Percentiles rank a stretch among this genome's conserved stretches.
phyloP scores from a whole-genome alignment of 2,113 vertebrate genomes.

The Conger conger region DNA sequence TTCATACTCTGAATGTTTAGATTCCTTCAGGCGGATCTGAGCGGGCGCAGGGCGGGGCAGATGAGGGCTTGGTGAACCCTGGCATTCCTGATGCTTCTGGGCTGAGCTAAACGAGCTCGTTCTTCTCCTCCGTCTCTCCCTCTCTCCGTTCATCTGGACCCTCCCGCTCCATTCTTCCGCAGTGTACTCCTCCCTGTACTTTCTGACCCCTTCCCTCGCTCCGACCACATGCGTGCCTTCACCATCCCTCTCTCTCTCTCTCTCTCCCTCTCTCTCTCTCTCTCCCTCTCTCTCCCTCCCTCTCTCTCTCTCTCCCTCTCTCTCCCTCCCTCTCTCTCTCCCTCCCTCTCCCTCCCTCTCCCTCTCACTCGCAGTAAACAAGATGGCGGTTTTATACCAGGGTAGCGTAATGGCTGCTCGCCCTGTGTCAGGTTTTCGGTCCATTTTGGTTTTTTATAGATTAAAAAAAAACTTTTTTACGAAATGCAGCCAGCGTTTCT shows the following conservation, averaged over 20 bases:
- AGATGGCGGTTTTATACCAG: too few relatives aligned
- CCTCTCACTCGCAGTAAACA: too few relatives aligned
- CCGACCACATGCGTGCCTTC: slow-evolving; percentile 22
- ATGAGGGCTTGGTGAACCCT: too few relatives aligned
- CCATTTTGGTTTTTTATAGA: too few relatives aligned
- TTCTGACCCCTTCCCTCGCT: slow-evolving; percentile 17
- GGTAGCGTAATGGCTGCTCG: too few relatives aligned
- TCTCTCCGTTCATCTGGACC: slow-evolving; percentile 21
- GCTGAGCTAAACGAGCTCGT: slow-evolving; percentile 29
- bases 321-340: neutral
- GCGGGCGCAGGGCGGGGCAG: too few relatives aligned
- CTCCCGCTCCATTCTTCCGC: slow-evolving; percentile 46
- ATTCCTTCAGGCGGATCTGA: too few relatives aligned
- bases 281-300: slow-evolving; percentile 25
- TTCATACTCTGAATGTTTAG: too few relatives aligned
- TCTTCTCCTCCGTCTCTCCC: slow-evolving; percentile 10
- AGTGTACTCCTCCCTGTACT: slow-evolving; percentile 39
- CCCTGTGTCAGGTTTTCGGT: too few relatives aligned
- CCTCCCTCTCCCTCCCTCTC: neutral
- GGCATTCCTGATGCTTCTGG: neutral
- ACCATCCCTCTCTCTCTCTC: slow-evolving; percentile 2
- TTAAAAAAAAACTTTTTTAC: too few relatives aligned
- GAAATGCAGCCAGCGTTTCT: too few relatives aligned
- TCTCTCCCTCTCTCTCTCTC: neutral
- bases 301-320: slow-evolving; percentile 11